Evolutionary conservation across 1,140 invertebrate species (phyloP), one percentile per base, ranked within the genome.

Genomic region (Venturia canescens): DNA sequence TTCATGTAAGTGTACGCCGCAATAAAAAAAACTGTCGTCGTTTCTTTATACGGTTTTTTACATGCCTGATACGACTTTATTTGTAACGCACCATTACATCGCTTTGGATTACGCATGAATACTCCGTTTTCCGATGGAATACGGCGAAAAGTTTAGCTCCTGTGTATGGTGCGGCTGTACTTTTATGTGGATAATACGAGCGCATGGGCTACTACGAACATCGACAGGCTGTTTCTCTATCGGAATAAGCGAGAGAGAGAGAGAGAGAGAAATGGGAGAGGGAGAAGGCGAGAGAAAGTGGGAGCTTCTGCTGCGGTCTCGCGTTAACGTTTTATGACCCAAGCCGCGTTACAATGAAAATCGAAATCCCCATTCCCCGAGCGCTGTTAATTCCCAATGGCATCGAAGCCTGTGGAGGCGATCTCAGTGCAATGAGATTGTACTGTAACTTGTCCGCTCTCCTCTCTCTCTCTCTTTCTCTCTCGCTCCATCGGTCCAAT

Each of bases 371-470:
- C 84, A 87, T 88, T 63, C 60, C 86, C 87, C 82, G 83, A 60
- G 84, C 80, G 83, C 83, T 86, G 86, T 89, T 90, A 89, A 90
- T 90, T 90, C 90, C 89, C 89, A 81, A 89, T 87, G 88, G 87
- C 87, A 90, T 90, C 88, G 85, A 89, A 86, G 80, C 83, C 84
- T 88, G 85, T 82, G 87, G 85, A 87, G 85, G 85, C 71, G 74
- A 79, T 82, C 44, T 29, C 82, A 71, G 48, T 67, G 63, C 86
- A 87, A 89, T 89, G 85, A 85, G 88, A 87, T 88, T 89, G 83
- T 86, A 84, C 84, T 88, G 86, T 86, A 87, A 88, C 88, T 81
- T 86, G 84, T 82, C 84, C 84, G 57, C n/a, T n/a, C n/a, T n/a
- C n/a, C n/a, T n/a, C n/a, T n/a, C n/a, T n/a, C n/a, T n/a, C n/a